These are phyloP conservation scores for Drosophila parthenogenetica DNA, from an alignment of 2,888 invertebrate genomes.

Conservation along the genomic window DNA sequence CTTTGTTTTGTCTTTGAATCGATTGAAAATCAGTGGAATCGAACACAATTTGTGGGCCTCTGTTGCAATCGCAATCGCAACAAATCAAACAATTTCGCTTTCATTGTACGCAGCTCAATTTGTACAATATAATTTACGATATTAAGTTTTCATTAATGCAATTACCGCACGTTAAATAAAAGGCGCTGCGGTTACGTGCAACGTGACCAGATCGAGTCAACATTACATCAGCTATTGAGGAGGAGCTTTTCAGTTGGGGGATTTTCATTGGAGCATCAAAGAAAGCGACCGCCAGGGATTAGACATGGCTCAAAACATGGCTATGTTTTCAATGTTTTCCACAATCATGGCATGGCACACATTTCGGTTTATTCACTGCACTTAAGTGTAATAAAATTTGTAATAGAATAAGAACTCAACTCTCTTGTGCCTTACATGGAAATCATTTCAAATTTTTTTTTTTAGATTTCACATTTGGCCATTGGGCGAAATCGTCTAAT, in stretches of 20 bases:
- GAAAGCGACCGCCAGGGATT: constrained; percentile 67
- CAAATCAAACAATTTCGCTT: constrained; percentile 76
- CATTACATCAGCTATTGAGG: constrained; percentile 68
- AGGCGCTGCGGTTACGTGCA: constrained; percentile 77
- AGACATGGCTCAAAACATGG: constrained; percentile 56
- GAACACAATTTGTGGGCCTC: constrained; percentile 27
- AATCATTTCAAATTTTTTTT: constrained; percentile 58
- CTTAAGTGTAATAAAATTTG: constrained; percentile 74
- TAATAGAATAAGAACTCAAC: constrained; percentile 64
- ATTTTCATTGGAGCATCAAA: constrained; percentile 54
- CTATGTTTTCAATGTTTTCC: neutral
- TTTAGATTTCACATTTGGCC: constrained; percentile 56
- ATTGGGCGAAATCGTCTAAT: constrained; percentile 40
- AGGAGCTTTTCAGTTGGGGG: constrained; percentile 19
- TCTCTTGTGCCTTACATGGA: constrained; percentile 45
- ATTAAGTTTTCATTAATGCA: constrained; percentile 78
- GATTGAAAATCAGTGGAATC: constrained; percentile 54
- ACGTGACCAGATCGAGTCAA: constrained; percentile 76
- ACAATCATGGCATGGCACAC: constrained; percentile 61
- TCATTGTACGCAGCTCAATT: constrained; percentile 78
- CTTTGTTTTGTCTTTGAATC: constrained; percentile 16
- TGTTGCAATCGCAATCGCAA: constrained; percentile 37
- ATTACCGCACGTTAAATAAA: constrained; percentile 77
- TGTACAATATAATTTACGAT: constrained; percentile 78
- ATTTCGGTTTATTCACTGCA: constrained; percentile 67